These are phyloP conservation scores for Linurgus olivaceus DNA, from an alignment of 2,797 vertebrate genomes.

Conservation along the genomic window DNA sequence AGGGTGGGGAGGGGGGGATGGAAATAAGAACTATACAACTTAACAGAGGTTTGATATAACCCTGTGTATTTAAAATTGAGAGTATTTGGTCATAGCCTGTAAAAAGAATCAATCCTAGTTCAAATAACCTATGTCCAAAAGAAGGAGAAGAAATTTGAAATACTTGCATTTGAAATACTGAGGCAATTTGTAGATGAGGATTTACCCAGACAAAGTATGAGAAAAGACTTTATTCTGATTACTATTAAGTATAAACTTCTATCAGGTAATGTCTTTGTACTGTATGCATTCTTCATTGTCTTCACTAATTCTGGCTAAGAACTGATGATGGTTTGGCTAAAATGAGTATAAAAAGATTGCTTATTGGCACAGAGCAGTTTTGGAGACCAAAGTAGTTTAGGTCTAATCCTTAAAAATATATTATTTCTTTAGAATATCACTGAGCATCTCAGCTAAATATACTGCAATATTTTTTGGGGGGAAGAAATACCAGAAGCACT, in stretches of 20 bases:
- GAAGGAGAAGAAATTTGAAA: not conserved
- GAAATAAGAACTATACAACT: not conserved
- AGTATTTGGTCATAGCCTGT: not conserved
- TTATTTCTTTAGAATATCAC: not conserved
- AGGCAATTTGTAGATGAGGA: not conserved
- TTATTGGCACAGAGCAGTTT: not conserved
- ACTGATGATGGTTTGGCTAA: not conserved
- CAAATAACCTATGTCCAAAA: not conserved
- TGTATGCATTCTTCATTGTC: not conserved
- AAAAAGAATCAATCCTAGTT: not conserved
- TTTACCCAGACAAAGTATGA: not conserved
- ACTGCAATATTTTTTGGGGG: not conserved
- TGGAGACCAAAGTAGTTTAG: not conserved
- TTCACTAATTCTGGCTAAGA: not conserved
- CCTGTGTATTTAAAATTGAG: not conserved
- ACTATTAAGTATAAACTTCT: not conserved
- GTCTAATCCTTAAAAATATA: not conserved
- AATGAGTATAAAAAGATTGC: not conserved
- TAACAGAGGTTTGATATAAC: not conserved
- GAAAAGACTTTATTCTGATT: not conserved
- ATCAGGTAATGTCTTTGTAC: not conserved
- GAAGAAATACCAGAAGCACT: not conserved
- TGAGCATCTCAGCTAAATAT: not conserved
- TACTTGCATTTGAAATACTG: not conserved
- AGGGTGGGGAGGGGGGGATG: fast-evolving